Base-by-base conservation (phyloP, 2,888 invertebrate genomes). In the Ctena decussata region DNA sequence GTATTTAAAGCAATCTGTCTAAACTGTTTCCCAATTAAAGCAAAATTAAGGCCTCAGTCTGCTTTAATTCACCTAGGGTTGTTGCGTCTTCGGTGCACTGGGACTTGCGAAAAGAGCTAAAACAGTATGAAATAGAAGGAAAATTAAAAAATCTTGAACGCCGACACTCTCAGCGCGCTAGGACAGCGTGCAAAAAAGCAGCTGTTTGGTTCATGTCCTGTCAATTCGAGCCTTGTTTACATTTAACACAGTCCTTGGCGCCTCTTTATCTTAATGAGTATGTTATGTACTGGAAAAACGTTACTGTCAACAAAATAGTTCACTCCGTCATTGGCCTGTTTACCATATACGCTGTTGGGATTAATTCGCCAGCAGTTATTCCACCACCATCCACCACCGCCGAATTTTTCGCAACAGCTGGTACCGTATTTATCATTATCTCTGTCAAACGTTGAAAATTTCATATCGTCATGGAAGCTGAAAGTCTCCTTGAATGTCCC, bases 371-470 rank as follows among this genome's bases (percentile, higher is more conserved):
- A 77, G 30, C 77, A 77, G 3, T n/a, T 44, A 0, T 39, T 65
- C n/a, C 37, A 41, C 77, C 77, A 77, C 77, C 77, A 77, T 12
- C 44, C 77, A 24, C 77, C 65, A 1, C 65, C 77, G 21, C 21
- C 77, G 18, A 27, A 41, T 27, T 8, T 27, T 0, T 60, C 30
- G 57, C 77, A 77, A 5, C 35, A 70, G 39, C 8, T 77, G 11
- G 3, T 24, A n/a, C 44, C 11, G 0, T 8, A 35, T 1, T 6
- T 8, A 53, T 74, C 74, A 35, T 74, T 74, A 37, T 76, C 76
- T n/a, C 76, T 57, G 35, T 76, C 76, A 76, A 35, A 76, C 11
- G 76, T 76, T 18, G 76, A 76, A 35, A 76, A 76, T 35, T 57
- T 76, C 76, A 57, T 76, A 39, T 57, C 11, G 65, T 77, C 65